Conservation (phyloP, 1,140 invertebrate genomes). For the Capitella teleta region DNA sequence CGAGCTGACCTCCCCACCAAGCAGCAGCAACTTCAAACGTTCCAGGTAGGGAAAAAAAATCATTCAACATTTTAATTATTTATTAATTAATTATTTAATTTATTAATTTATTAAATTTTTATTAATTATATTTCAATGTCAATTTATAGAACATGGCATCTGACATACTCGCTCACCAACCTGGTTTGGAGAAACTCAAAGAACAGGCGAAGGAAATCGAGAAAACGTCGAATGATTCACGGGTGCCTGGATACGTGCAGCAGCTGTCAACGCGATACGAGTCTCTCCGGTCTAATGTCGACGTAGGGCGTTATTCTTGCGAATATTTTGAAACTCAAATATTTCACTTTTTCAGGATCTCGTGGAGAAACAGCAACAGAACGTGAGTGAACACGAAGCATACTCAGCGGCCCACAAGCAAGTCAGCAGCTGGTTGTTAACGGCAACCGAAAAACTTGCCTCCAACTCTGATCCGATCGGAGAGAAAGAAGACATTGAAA, state of each 20-base stretch:
- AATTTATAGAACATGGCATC: slow-evolving; percentile 48
- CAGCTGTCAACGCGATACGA: slow-evolving; percentile 67
- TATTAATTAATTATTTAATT: background rate
- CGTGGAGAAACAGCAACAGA: slow-evolving; percentile 25
- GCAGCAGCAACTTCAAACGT: slow-evolving; percentile 55
- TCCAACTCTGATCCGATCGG: slow-evolving; percentile 14
- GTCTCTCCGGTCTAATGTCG: slow-evolving; percentile 45
- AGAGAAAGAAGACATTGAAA: slow-evolving; percentile 59
- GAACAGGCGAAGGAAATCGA: slow-evolving; percentile 60
- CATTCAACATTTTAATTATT: too few species aligned
- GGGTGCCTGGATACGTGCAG: slow-evolving; percentile 64
- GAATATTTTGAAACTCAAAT: background rate
- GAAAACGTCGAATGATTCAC: slow-evolving; percentile 64
- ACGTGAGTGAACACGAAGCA: slow-evolving; percentile 29
- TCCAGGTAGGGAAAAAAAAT: slow-evolving; percentile 23
- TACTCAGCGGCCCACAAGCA: slow-evolving; percentile 13
- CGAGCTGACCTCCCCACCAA: slow-evolving; percentile 59
- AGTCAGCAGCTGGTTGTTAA: background rate
- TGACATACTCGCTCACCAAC: slow-evolving; percentile 53
- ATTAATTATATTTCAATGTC: too few species aligned
- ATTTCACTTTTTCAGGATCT: slow-evolving; percentile 1
- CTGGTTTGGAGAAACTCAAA: slow-evolving; percentile 56
- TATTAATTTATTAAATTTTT: too few species aligned
- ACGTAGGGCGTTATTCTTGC: slow-evolving; percentile 12
- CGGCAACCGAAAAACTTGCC: background rate